Evolutionary conservation across 1,140 invertebrate genomes (phyloP).

Genomic region (Holcopasites calliopsidis): DNA sequence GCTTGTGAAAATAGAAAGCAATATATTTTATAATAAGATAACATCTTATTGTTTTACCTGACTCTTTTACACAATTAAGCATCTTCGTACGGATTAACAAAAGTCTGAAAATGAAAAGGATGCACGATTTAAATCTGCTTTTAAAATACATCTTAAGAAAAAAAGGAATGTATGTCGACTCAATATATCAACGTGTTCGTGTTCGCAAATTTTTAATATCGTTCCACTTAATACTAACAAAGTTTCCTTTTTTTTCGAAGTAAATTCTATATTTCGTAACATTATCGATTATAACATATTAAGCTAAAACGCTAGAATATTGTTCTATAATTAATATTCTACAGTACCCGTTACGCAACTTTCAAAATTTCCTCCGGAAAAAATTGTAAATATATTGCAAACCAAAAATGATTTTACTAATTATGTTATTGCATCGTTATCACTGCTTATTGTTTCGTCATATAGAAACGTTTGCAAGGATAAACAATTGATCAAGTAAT

Average conservation of each 20-base stretch:
- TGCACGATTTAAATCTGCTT: no score
- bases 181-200: background rate
- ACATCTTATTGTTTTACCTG: no score
- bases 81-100: no score
- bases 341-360: background rate
- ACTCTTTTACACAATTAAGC: no score
- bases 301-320: background rate
- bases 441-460: background rate
- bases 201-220: background rate
- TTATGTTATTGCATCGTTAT: background rate
- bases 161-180: background rate
- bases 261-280: slow-evolving; percentile 2
- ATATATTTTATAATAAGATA: no score
- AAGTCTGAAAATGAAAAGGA: no score
- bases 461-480: background rate
- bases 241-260: background rate
- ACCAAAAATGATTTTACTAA: background rate
- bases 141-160: background rate
- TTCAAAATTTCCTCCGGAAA: background rate
- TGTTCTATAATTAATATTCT: background rate
- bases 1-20: no score
- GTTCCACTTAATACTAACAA: background rate
- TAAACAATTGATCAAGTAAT: background rate
- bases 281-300: background rate
- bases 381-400: background rate